A percentile compares a stretch with the other conserved stretches of the same genome.
These are phyloP conservation scores for Loriculus beryllinus DNA, from an alignment of 2,797 vertebrate genomes.

Conservation along the genomic window DNA sequence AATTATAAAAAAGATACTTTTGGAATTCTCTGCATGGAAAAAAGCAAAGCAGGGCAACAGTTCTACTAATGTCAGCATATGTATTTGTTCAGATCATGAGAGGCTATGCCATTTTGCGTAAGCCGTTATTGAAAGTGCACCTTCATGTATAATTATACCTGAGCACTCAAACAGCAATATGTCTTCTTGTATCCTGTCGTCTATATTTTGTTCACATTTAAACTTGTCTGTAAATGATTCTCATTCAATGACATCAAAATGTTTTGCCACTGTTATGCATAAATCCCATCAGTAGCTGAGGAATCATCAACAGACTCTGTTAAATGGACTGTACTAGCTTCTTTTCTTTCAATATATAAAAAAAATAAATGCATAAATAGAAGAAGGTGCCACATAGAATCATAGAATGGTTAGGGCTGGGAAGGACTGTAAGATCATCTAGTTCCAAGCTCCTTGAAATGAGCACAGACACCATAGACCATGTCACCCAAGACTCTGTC, in stretches of 20 bases:
- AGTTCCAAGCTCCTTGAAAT: not conserved
- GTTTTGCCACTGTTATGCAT: not conserved
- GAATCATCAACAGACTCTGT: not conserved
- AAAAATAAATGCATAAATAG: not conserved
- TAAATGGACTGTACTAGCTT: not conserved
- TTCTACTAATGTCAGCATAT: conserved; percentile 12
- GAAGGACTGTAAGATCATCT: not conserved
- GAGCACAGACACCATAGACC: not conserved
- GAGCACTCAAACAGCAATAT: not conserved
- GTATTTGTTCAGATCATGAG: not conserved
- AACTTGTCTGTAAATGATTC: not conserved
- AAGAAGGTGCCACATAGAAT: not conserved
- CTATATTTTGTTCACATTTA: not conserved
- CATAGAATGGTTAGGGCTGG: not conserved
- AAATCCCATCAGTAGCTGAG: conserved; percentile 4
- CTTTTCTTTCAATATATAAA: not conserved
- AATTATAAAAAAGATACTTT: not conserved
- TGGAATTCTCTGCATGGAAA: not conserved
- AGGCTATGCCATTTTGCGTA: conserved; percentile 22
- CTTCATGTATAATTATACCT: not conserved
- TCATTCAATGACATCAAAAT: not conserved
- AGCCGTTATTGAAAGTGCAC: not conserved
- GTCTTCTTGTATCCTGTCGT: not conserved
- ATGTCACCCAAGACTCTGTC: not conserved
- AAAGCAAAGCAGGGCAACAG: not conserved